Evolutionary conservation across 1,140 invertebrate genomes (phyloP).

Genomic region (Gonatopus flavifemur): DNA sequence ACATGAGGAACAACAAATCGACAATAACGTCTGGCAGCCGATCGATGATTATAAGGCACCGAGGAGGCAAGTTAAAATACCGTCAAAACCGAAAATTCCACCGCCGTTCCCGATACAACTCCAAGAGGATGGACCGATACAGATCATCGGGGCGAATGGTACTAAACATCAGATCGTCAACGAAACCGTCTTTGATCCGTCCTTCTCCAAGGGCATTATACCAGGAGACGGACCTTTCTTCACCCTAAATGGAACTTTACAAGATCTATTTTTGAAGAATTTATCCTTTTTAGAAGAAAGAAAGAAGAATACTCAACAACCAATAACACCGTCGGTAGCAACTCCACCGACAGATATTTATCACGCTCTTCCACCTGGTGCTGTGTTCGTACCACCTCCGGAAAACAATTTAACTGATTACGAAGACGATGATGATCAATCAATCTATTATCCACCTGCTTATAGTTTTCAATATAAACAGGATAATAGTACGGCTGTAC

Average conservation of each 20-base stretch:
- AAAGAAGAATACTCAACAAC: no score
- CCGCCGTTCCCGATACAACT: slow-evolving; percentile 88
- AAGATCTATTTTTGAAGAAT: no score
- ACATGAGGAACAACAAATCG: slow-evolving; percentile 44
- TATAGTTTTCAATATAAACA: slow-evolving; percentile 83
- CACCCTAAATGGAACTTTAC: slow-evolving; percentile 59
- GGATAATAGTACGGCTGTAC: slow-evolving; percentile 75
- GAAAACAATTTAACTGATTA: slow-evolving; percentile 72
- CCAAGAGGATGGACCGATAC: slow-evolving; percentile 74
- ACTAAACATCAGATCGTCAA: slow-evolving; percentile 59
- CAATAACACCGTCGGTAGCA: slow-evolving; percentile 19
- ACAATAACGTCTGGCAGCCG: slow-evolving; percentile 68
- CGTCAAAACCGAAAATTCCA: slow-evolving; percentile 72
- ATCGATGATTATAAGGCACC: slow-evolving; percentile 83
- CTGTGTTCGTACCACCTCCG: slow-evolving; percentile 70
- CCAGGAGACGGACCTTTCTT: slow-evolving; percentile 47
- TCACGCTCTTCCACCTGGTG: slow-evolving; percentile 66
- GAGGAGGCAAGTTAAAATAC: slow-evolving; percentile 76
- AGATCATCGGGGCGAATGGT: slow-evolving; percentile 70
- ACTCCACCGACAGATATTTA: slow-evolving; percentile 48
- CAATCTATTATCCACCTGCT: slow-evolving; percentile 85
- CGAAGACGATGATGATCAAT: slow-evolving; percentile 85
- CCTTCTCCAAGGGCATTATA: slow-evolving; percentile 41
- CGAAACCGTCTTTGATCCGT: slow-evolving; percentile 34
- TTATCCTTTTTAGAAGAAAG: no score